These are phyloP conservation scores for Catalaphyllia jardinei DNA, from an alignment of 64 coral and sea anemone genomes.

Conservation along the genomic window DNA sequence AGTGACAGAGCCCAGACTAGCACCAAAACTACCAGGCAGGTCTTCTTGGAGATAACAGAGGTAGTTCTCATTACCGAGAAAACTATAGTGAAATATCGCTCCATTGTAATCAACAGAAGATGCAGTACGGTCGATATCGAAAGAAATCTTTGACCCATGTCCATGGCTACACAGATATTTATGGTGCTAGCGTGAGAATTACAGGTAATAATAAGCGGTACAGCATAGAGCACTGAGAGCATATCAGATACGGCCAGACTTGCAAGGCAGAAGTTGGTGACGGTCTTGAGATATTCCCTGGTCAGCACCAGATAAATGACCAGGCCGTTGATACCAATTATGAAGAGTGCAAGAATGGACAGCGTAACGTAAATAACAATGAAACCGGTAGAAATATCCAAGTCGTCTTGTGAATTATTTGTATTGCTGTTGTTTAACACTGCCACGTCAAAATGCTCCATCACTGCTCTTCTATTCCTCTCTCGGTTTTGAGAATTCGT, in stretches of 20 bases:
- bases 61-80: slow-evolving; percentile 21
- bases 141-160: slow-evolving; percentile 69
- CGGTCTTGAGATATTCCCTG: slow-evolving; percentile 53
- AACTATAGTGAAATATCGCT: slow-evolving; percentile 77
- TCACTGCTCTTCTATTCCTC: background rate
- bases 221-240: slow-evolving; percentile 44
- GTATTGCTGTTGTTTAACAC: background rate
- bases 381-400: background rate
- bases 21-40: slow-evolving; percentile 14
- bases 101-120: slow-evolving; percentile 64
- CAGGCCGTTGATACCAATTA: slow-evolving; percentile 53
- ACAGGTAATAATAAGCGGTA: slow-evolving; percentile 68
- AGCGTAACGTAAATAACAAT: background rate
- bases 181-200: slow-evolving; percentile 8
- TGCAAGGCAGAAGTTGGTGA: slow-evolving; percentile 69
- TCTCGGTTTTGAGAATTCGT: background rate
- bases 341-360: background rate
- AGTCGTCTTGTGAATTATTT: background rate
- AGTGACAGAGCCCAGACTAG: slow-evolving; percentile 54
- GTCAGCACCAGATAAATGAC: slow-evolving; percentile 55
- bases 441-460: background rate
- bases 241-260: slow-evolving; percentile 77
- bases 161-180: slow-evolving; percentile 70
- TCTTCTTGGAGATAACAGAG: slow-evolving; percentile 18
- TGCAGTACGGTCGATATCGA: slow-evolving; percentile 72